Conservation (phyloP, 53 echinoderm and acorn worm species). For the Temnopleurus reevesii region DNA sequence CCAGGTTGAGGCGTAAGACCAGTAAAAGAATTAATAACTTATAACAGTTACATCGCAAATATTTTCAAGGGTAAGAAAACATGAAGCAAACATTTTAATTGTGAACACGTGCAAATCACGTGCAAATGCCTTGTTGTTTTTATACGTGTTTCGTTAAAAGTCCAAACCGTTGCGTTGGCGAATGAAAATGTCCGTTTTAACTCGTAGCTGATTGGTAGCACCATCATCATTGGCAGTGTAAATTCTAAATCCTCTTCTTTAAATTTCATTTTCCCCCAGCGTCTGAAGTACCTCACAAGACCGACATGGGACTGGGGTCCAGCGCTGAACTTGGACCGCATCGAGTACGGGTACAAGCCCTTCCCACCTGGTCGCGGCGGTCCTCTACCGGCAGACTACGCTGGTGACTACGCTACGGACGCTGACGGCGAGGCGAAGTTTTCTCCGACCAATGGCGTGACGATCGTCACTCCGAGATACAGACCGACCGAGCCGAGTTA, state of each 20-base stretch:
- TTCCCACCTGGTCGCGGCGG: conserved; percentile 1
- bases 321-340: conserved; percentile 62
- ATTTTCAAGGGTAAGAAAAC: too few relatives aligned
- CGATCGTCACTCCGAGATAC: background rate
- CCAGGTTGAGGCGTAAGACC: too few relatives aligned
- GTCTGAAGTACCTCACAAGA: conserved; percentile 41
- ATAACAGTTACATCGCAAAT: too few relatives aligned
- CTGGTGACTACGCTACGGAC: background rate
- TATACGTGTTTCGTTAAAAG: too few relatives aligned
- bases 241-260: background rate
- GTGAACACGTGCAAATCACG: too few relatives aligned
- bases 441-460: background rate
- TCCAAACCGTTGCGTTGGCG: too few relatives aligned
- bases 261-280: background rate
- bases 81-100: too few relatives aligned
- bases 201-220: too few relatives aligned
- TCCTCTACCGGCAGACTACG: background rate
- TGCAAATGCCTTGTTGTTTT: too few relatives aligned
- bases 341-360: conserved; percentile 63
- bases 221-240: background rate
- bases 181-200: too few relatives aligned
- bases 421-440: background rate
- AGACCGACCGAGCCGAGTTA: too few relatives aligned
- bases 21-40: too few relatives aligned
- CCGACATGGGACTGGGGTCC: conserved; percentile 75